Percentiles rank a stretch among this genome's conserved stretches.
Evolutionary conservation across 1,140 invertebrate species (phyloP).

Genomic region (Psilanteris sp.): DNA sequence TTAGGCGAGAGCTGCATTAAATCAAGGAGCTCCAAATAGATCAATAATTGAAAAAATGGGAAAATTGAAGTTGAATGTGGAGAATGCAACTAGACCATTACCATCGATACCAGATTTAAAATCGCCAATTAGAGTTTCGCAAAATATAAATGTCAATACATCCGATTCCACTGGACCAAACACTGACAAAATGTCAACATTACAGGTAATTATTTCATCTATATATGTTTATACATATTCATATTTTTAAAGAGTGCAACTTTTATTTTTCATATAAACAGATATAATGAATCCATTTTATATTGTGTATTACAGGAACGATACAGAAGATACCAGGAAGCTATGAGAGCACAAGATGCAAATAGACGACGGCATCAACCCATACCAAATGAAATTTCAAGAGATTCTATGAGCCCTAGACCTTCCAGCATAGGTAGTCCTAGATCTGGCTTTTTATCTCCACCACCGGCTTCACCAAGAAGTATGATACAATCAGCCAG

Average conservation of each 20-base stretch:
- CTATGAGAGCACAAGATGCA: conserved; percentile 79
- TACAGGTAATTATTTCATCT: conserved; percentile 77
- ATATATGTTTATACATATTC: no score
- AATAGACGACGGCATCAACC: conserved; percentile 69
- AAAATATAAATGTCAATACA: conserved; percentile 55
- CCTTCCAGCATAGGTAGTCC: conserved; percentile 51
- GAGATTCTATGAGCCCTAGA: conserved; percentile 66
- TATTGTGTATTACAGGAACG: conserved; percentile 82
- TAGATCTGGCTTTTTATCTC: conserved; percentile 58
- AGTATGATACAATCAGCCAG: conserved; percentile 75
- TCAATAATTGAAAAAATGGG: conserved; percentile 71
- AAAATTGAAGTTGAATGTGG: conserved; percentile 66
- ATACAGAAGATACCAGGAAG: conserved; percentile 83
- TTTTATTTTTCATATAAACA: conserved; percentile 4
- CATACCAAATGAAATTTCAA: conserved; percentile 42
- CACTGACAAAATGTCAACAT: conserved; percentile 77
- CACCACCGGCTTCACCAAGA: conserved; percentile 70
- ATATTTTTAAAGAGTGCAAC: no score
- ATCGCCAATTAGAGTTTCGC: conserved; percentile 44
- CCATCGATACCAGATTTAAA: conserved; percentile 67
- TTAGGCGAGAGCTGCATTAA: conserved; percentile 72
- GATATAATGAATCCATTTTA: no score
- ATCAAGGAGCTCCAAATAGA: conserved; percentile 68
- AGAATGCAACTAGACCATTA: conserved; percentile 66
- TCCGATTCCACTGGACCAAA: conserved; percentile 53